phyloP scores from a whole-genome alignment of 2,888 invertebrate genomes.

The Mythimna loreyi region DNA sequence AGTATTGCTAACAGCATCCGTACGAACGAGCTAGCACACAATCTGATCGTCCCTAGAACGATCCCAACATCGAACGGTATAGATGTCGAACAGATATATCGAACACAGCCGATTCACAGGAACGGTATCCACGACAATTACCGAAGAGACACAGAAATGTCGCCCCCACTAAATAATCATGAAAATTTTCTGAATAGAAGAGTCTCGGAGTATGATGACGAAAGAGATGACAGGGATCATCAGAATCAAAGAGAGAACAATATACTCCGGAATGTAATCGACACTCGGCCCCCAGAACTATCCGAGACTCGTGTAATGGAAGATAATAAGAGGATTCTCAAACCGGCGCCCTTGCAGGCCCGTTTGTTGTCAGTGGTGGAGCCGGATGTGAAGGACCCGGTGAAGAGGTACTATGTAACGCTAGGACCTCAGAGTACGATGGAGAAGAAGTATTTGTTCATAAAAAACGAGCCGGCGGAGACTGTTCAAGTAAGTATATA shows the following conservation, averaged over 20 bases:
- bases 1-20: slow-evolving; percentile 79
- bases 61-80: slow-evolving; percentile 83
- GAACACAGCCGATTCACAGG: slow-evolving; percentile 72
- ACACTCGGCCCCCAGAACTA: slow-evolving; percentile 77
- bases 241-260: slow-evolving; percentile 76
- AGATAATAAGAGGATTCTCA: slow-evolving; percentile 81
- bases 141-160: slow-evolving; percentile 77
- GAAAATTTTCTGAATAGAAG: slow-evolving; percentile 84
- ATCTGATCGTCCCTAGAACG: slow-evolving; percentile 80
- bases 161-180: slow-evolving; percentile 79
- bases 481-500: slow-evolving; percentile 81
- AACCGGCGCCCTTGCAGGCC: slow-evolving; percentile 85
- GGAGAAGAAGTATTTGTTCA: slow-evolving; percentile 92
- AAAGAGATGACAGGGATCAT: slow-evolving; percentile 71
- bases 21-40: slow-evolving; percentile 83
- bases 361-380: slow-evolving; percentile 82
- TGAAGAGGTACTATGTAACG: slow-evolving; percentile 83
- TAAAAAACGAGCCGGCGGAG: slow-evolving; percentile 91
- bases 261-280: slow-evolving; percentile 74
- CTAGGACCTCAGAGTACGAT: slow-evolving; percentile 82
- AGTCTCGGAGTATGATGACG: slow-evolving; percentile 86
- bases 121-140: slow-evolving; percentile 85
- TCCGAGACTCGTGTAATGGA: slow-evolving; percentile 81
- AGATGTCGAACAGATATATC: slow-evolving; percentile 80
- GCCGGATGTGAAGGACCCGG: slow-evolving; percentile 79